These are phyloP conservation scores for Gastrophysa polygoni DNA, from an alignment of 2,888 invertebrate genomes.

Conservation along the genomic window DNA sequence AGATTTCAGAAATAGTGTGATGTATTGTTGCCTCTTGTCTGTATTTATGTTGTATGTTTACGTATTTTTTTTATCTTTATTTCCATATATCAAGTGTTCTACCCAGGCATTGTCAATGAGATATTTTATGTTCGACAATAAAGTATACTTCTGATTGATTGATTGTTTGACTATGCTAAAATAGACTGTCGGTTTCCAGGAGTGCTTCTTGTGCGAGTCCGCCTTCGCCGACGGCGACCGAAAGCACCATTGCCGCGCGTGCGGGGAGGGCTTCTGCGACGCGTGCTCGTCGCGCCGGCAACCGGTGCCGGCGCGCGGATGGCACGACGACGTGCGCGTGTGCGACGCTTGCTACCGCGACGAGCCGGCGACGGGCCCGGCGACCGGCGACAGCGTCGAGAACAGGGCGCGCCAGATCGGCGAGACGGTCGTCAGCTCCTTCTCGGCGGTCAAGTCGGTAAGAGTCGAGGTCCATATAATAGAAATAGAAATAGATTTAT, in stretches of 20 bases:
- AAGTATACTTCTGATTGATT: no score
- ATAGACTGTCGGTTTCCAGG: conserved; percentile 58
- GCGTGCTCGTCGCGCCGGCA: conserved; percentile 70
- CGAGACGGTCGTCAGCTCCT: conserved; percentile 74
- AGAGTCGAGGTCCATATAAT: no score
- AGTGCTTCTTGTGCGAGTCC: conserved; percentile 69
- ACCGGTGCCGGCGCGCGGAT: conserved; percentile 75
- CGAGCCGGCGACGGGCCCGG: conserved; percentile 51
- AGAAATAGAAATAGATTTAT: no score
- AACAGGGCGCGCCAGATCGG: conserved; percentile 41
- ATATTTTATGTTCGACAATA: no score
- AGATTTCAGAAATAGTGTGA: no score
- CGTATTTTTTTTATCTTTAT: no score
- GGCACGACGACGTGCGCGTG: conserved; percentile 73
- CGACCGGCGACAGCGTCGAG: conserved; percentile 34
- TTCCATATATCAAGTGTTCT: no score
- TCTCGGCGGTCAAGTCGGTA: conserved; percentile 73
- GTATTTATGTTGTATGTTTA: no score
- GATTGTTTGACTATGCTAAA: no score
- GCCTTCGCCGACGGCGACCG: conserved; percentile 63
- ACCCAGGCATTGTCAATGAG: no score
- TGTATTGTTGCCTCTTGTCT: no score
- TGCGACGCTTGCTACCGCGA: conserved; percentile 69
- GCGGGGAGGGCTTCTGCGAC: conserved; percentile 82
- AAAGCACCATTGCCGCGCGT: conserved; percentile 78